A percentile compares a stretch with the other conserved stretches of the same genome.
Conservation (phyloP, 1,140 invertebrate species). For the Teleogryllus occipitalis region DNA sequence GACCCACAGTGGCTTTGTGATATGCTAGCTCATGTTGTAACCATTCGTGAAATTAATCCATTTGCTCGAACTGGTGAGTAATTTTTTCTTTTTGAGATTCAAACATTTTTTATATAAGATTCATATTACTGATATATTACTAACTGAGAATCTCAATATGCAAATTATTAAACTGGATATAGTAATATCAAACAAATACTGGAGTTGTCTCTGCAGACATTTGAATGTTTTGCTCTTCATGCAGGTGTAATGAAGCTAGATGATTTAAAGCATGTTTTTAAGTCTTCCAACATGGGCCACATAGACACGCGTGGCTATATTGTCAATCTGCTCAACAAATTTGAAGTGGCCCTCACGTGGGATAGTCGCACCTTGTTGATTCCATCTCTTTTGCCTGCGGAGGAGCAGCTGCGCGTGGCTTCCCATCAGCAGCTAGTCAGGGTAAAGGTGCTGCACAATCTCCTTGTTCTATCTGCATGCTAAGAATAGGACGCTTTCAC, state of each 20-base stretch:
- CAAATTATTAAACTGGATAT: too few species aligned
- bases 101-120: slow-evolving; percentile 9
- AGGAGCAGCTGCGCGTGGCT: slow-evolving; percentile 48
- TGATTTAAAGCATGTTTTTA: slow-evolving; percentile 89
- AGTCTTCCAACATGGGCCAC: slow-evolving; percentile 52
- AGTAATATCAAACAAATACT: too few species aligned
- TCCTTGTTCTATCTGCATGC: slow-evolving; percentile 17
- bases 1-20: slow-evolving; percentile 99
- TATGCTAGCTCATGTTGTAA: slow-evolving; percentile 92
- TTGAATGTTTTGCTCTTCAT: too few species aligned
- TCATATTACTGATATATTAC: not conserved
- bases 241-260: slow-evolving; percentile 85
- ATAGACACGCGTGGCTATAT: slow-evolving; percentile 70
- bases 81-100: not conserved
- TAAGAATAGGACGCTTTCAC: not conserved
- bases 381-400: slow-evolving; percentile 82
- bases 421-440: slow-evolving; percentile 25
- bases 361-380: slow-evolving; percentile 85
- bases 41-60: slow-evolving; percentile 91
- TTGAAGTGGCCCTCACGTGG: slow-evolving; percentile 96
- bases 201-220: too few species aligned
- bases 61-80: slow-evolving; percentile 71
- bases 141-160: too few species aligned
- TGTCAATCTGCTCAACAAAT: slow-evolving; percentile 87
- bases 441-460: slow-evolving; percentile 28